Evolutionary conservation across 2,113 vertebrate genomes (phyloP), one percentile per base, ranked within the genome.

Genomic region (Pleuronectes platessa): DNA sequence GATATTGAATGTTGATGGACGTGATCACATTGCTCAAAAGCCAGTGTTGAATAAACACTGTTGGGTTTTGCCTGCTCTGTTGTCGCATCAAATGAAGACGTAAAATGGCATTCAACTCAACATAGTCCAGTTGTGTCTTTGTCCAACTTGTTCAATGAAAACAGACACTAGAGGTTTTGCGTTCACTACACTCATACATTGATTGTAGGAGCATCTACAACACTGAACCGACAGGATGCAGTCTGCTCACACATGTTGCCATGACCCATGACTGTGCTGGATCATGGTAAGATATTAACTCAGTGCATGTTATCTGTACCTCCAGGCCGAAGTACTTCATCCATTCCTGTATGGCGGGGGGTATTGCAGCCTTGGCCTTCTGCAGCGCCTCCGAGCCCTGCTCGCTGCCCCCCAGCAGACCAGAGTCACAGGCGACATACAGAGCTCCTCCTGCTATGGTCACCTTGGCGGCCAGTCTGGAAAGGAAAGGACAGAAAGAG

Each of bases 391-490:
- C 91, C 10, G 96, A 94, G 1, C 96, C 96, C 82, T 95, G 92
- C 1, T 86, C 86, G 14, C 96, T 91, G 56, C 88, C 92, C 1
- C 96, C 95, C 84, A 99, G 89, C 64, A 99, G 90, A 2, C 96
- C 96, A 15, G 96, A 96, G 75, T 97, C 95, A 1, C 93, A 96
- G 0, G 92, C 96, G 11, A 97, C 85, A 0, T 97, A 99, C 0
- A 98, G 78, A 0, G 97, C 95, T 20, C 95, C 96, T 83, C 98
- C 98, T 4, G 96, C 97, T 75, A 99, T 89, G 47, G 94, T 89
- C 76, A 95, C 93, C 89, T 98, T 99, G 76, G 96, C 88, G 73
- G 95, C 88, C 47, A 98, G 91, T 86, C 98, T 99, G 90, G 0
- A 37, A 82, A 62, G 0, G 42, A 47, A 54, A 7, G 12, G 26